These are phyloP conservation scores for Melanerpes aurifrons DNA, from an alignment of 2,113 vertebrate species.

Conservation along the genomic window DNA sequence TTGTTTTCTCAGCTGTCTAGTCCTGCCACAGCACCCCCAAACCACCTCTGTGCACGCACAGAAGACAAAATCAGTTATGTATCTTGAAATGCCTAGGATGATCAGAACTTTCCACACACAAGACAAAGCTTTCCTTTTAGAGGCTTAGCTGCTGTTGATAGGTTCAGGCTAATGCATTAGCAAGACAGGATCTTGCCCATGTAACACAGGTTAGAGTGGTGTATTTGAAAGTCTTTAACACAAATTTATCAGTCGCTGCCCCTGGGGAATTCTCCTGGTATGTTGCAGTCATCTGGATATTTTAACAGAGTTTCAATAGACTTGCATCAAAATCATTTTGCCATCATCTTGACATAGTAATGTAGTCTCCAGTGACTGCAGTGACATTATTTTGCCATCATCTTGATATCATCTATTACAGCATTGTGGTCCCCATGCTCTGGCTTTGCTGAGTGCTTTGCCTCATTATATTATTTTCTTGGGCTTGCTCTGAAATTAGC, in stretches of 20 bases:
- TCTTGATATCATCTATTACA: conserved; percentile 58
- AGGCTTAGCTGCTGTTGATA: background rate
- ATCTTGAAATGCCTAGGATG: background rate
- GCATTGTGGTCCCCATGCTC: conserved; percentile 56
- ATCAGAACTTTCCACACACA: background rate
- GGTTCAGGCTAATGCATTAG: background rate
- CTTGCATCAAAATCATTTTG: conserved; percentile 62
- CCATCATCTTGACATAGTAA: conserved; percentile 71
- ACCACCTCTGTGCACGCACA: background rate
- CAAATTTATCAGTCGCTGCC: conserved; percentile 14
- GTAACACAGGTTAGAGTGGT: background rate
- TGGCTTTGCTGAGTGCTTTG: conserved; percentile 62
- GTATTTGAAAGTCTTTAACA: conserved; percentile 17
- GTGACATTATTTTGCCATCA: conserved; percentile 75
- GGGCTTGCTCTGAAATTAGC: conserved; percentile 36
- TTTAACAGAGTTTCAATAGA: conserved; percentile 63
- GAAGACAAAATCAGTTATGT: background rate
- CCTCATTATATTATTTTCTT: conserved; percentile 51
- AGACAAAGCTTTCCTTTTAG: background rate
- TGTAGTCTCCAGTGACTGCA: conserved; percentile 63
- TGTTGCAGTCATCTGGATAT: conserved; percentile 65
- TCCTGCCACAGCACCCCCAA: background rate
- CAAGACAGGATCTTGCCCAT: background rate
- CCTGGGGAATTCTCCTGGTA: conserved; percentile 35
- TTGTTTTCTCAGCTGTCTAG: background rate